These are phyloP conservation scores for Dorcus parallelipipedus DNA, from an alignment of 2,888 invertebrate species.

Conservation along the genomic window DNA sequence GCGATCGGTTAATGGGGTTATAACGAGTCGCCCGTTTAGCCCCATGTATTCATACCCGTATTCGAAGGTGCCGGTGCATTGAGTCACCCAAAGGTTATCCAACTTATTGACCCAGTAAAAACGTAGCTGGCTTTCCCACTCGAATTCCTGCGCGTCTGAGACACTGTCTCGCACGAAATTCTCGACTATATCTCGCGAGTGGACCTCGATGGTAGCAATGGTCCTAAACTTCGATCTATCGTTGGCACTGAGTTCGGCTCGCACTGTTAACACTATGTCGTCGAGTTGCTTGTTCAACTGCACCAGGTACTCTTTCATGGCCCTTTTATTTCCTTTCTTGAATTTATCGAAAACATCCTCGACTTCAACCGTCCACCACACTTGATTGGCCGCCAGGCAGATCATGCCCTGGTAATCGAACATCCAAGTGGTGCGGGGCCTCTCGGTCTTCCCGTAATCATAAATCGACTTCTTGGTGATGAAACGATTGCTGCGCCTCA, in stretches of 20 bases:
- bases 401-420: conserved; percentile 75
- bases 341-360: conserved; percentile 81
- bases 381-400: conserved; percentile 71
- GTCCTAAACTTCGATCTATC: conserved; percentile 86
- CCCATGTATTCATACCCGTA: conserved; percentile 98
- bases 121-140: conserved; percentile 90
- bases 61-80: conserved; percentile 83
- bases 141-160: conserved; percentile 79
- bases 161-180: conserved; percentile 77
- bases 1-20: conserved; percentile 88
- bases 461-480: conserved; percentile 85
- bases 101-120: conserved; percentile 86
- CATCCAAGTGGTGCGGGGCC: conserved; percentile 79
- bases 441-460: conserved; percentile 75
- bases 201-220: conserved; percentile 87
- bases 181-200: conserved; percentile 87
- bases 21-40: conserved; percentile 83
- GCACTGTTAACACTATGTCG: conserved; percentile 74
- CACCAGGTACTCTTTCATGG: conserved; percentile 86
- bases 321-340: conserved; percentile 72
- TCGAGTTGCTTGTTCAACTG: conserved; percentile 79
- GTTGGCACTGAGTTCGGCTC: conserved; percentile 70
- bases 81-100: conserved; percentile 77
- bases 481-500: conserved; percentile 78
- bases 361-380: conserved; percentile 96